Evolutionary conservation across 1,140 invertebrate species (phyloP).

Genomic region (Neelides sp.): DNA sequence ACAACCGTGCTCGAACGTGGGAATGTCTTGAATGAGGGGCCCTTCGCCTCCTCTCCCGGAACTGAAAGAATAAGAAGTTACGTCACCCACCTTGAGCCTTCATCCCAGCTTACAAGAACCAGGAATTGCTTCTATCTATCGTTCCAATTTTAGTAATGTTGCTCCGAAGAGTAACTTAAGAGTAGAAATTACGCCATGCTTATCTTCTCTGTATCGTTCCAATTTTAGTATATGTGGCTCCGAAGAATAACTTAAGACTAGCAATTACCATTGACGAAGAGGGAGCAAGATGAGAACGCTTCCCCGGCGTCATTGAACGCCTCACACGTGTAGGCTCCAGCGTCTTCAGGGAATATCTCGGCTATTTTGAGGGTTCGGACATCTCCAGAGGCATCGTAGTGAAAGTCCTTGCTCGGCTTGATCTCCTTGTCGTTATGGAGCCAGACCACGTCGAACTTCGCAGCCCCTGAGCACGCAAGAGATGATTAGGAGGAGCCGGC

Average conservation of each 20-base stretch:
- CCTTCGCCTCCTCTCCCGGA: constrained; percentile 69
- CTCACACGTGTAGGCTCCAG: constrained; percentile 88
- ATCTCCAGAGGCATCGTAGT: constrained; percentile 78
- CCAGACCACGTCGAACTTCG: constrained; percentile 87
- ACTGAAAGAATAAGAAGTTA: constrained; percentile 42
- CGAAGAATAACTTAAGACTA: constrained; percentile 3
- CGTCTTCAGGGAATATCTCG: constrained; percentile 88
- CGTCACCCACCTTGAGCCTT: not conserved
- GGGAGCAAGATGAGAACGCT: constrained; percentile 77
- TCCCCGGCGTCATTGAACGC: constrained; percentile 90
- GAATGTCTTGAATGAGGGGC: constrained; percentile 75
- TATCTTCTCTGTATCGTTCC: constrained; percentile 88
- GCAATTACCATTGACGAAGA: constrained; percentile 56
- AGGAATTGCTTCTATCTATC: no score
- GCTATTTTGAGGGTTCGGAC: constrained; percentile 79
- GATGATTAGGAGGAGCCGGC: constrained; percentile 4
- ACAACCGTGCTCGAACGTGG: constrained; percentile 72
- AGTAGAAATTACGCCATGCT: no score
- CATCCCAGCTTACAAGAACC: constrained; percentile 1
- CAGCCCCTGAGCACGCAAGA: constrained; percentile 43
- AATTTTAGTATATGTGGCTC: constrained; percentile 41
- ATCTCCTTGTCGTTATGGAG: constrained; percentile 93
- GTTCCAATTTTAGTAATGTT: no score
- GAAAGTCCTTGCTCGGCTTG: constrained; percentile 90
- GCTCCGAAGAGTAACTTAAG: no score